Base-by-base conservation (phyloP, 2,113 vertebrate genomes). In the Nycticebus coucang region DNA sequence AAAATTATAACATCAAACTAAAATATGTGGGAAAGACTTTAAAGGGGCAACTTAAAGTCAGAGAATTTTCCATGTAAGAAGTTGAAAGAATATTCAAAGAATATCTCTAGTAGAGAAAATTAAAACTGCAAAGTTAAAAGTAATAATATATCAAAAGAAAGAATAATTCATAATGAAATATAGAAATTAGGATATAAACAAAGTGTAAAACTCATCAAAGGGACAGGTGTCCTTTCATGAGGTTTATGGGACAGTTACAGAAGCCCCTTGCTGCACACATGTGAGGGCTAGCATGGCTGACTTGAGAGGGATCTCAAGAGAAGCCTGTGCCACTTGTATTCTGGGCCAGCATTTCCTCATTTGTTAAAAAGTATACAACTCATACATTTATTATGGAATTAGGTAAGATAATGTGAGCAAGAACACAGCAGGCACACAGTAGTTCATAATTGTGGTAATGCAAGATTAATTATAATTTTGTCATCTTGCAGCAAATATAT, bases 1-100 rank as follows among this genome's bases (percentile, higher is more conserved):
- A 83, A 75, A 93, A 88, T 87, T 41, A 72, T 78, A 84, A 90
- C 75, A 78, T 45, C 57, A 89, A 78, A 69, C 30, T 86, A 66
- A 86, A 93, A 59, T 83, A 59, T 22, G 30, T 45, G 33, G 87
- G 71, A 53, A 50, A 74, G 12, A 30, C 45, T 50, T 80, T 96
- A 35, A 5, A 87, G 37, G n/a, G n/a, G 22, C 18, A 81, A 78
- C 26, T 78, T 53, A 62, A 69, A 69, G 60, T 37, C 33, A 41
- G 8, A 91, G 18, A 30, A 74, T 78, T 85, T 87, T 72, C 35
- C 33, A 68, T 50, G 7, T 24, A 80, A 50, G 19, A 75, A 69
- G 50, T 69, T 55, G 22, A 74, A 80, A 75, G 50, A 89, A 57
- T 35, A 82, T 68, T 26, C 0, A 82, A 78, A 77, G 75, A 64